Conservation (phyloP, 2,113 vertebrate genomes). For the Lophius piscatorius region DNA sequence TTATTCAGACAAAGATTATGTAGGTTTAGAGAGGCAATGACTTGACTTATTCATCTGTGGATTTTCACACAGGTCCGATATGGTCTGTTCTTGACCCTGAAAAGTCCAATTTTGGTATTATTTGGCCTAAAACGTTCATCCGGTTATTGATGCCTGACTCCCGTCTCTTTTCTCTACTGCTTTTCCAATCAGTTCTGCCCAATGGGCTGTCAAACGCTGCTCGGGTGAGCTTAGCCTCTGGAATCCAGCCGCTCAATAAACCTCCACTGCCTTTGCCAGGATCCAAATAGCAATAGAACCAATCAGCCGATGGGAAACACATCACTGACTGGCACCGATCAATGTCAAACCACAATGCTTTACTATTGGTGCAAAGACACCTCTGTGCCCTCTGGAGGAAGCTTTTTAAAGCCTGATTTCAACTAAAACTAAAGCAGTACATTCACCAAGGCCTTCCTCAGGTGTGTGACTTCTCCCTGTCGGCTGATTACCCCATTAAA, state of each 20-base stretch:
- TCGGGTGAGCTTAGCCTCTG: slow-evolving; percentile 56
- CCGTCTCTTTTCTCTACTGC: slow-evolving; percentile 52
- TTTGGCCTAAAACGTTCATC: slow-evolving; percentile 55
- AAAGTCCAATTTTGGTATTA: no score
- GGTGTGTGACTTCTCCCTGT: slow-evolving; percentile 52
- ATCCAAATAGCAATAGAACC: slow-evolving; percentile 61
- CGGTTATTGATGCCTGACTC: slow-evolving; percentile 58
- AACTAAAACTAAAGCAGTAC: slow-evolving; percentile 17
- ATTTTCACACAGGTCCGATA: slow-evolving; percentile 12
- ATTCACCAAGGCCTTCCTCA: slow-evolving; percentile 44
- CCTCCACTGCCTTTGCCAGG: slow-evolving; percentile 50
- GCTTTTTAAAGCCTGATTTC: slow-evolving; percentile 13
- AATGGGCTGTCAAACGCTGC: slow-evolving; percentile 65
- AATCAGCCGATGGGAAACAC: slow-evolving; percentile 50
- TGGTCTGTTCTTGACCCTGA: slow-evolving; percentile 26
- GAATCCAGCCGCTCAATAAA: slow-evolving; percentile 69
- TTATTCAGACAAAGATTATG: slow-evolving; percentile 16
- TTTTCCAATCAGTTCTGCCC: slow-evolving; percentile 70
- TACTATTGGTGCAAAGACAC: slow-evolving; percentile 35
- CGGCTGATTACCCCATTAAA: slow-evolving; percentile 54
- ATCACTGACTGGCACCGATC: slow-evolving; percentile 57
- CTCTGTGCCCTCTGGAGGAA: slow-evolving; percentile 1
- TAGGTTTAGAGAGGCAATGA: slow-evolving; percentile 18
- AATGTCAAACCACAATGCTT: slow-evolving; percentile 32
- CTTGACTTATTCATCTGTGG: slow-evolving; percentile 33